A percentile compares a stretch with the other conserved stretches of the same genome.
phyloP scores from a whole-genome alignment of 2,113 vertebrate species.

The Gavialis gangeticus region DNA sequence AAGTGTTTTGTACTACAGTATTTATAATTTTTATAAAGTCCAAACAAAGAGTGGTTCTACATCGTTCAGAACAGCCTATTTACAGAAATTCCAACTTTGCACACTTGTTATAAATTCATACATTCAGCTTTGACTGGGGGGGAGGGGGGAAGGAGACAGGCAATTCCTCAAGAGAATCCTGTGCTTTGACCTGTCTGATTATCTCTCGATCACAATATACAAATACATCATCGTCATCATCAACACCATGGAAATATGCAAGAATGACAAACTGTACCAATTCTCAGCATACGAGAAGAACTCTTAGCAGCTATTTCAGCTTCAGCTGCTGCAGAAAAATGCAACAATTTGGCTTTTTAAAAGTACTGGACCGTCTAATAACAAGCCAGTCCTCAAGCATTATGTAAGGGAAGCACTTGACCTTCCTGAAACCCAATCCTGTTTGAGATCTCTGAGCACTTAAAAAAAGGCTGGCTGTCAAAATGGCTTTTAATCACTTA shows the following conservation, averaged over 20 bases:
- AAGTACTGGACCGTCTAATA: slow-evolving; percentile 49
- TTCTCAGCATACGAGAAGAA: slow-evolving; percentile 46
- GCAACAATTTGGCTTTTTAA: slow-evolving; percentile 37
- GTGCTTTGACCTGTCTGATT: slow-evolving; percentile 61
- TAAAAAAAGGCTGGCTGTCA: slow-evolving; percentile 25
- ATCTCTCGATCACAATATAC: slow-evolving; percentile 71
- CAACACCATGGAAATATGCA: slow-evolving; percentile 67
- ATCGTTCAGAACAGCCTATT: slow-evolving; percentile 62
- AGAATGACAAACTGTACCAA: slow-evolving; percentile 71
- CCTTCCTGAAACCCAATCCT: slow-evolving; percentile 36
- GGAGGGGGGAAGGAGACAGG: slow-evolving; percentile 39
- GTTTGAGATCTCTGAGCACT: slow-evolving; percentile 27
- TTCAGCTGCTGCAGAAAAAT: slow-evolving; percentile 51
- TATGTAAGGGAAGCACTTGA: slow-evolving; percentile 22
- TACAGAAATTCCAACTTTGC: slow-evolving; percentile 72
- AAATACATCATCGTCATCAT: slow-evolving; percentile 69
- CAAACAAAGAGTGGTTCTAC: slow-evolving; percentile 73
- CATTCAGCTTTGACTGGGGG: slow-evolving; percentile 67
- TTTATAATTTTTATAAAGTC: slow-evolving; percentile 77
- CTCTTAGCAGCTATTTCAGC: slow-evolving; percentile 46
- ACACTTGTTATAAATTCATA: slow-evolving; percentile 72
- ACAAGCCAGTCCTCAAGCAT: slow-evolving; percentile 11
- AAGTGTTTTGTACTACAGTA: slow-evolving; percentile 35
- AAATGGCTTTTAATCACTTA: slow-evolving; percentile 62
- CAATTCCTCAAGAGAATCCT: slow-evolving; percentile 9